Evolutionary conservation across 2,113 vertebrate genomes (phyloP).

Genomic region (Eira barbara): DNA sequence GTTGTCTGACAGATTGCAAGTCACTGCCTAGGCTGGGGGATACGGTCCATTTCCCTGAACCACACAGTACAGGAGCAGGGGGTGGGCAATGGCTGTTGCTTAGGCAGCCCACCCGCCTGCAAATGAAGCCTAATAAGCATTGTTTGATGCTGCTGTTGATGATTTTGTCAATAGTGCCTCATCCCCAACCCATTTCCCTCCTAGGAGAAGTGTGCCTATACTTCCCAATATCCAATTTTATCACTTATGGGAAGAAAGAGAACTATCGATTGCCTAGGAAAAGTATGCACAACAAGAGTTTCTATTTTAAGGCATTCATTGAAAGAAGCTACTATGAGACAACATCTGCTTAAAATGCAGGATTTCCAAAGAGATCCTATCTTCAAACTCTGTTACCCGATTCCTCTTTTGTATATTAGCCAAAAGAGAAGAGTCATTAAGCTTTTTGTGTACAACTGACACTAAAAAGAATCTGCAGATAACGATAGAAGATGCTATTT

Average conservation of each 20-base stretch:
- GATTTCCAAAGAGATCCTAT: constrained; percentile 68
- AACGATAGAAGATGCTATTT: constrained; percentile 69
- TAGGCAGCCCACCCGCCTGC: not conserved
- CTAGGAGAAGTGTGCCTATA: constrained; percentile 36
- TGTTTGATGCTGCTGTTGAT: constrained; percentile 5
- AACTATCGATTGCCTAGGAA: constrained; percentile 52
- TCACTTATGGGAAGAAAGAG: constrained; percentile 49
- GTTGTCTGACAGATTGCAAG: not conserved
- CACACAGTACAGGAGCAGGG: not conserved
- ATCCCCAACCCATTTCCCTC: not conserved
- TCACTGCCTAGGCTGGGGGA: not conserved
- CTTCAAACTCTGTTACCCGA: constrained; percentile 70
- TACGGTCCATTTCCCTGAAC: not conserved
- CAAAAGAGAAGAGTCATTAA: constrained; percentile 64
- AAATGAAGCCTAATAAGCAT: constrained; percentile 42
- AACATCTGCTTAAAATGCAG: constrained; percentile 72
- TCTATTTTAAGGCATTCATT: constrained; percentile 58
- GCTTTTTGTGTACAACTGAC: constrained; percentile 68
- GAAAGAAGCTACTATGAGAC: constrained; percentile 61
- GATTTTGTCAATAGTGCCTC: constrained; percentile 20
- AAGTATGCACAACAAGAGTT: constrained; percentile 46
- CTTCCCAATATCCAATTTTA: constrained; percentile 50
- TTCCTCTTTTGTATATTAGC: constrained; percentile 69
- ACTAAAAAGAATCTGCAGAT: constrained; percentile 73
- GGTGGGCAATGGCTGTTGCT: not conserved